Percentiles rank a stretch among this genome's conserved stretches.
Evolutionary conservation across 1,140 invertebrate species (phyloP).

Genomic region (Hyphantria cunea): DNA sequence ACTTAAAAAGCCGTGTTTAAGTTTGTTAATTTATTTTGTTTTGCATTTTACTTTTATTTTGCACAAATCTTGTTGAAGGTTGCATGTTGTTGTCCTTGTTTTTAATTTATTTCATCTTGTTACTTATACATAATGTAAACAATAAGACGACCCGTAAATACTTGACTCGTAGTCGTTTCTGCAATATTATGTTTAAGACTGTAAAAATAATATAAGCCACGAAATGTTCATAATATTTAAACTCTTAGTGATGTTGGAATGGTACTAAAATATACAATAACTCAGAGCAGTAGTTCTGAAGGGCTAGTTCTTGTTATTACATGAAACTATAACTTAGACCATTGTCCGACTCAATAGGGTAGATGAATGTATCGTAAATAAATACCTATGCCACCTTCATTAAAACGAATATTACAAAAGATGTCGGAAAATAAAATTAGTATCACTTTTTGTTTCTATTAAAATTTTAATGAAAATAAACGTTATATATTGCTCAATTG

Average conservation of each 20-base stretch:
- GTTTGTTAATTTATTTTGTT: constrained; percentile 30
- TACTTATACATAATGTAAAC: constrained; percentile 5
- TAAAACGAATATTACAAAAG: too few species aligned
- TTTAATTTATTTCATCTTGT: constrained; percentile 18
- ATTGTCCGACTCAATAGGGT: too few species aligned
- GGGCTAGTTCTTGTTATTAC: background rate
- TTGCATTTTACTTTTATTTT: constrained; percentile 37
- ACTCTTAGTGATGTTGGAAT: constrained; percentile 18
- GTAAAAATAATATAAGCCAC: constrained; percentile 21
- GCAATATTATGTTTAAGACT: constrained; percentile 22
- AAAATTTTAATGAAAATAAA: too few species aligned
- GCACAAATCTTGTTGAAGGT: constrained; percentile 30
- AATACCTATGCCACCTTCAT: too few species aligned
- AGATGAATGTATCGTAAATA: too few species aligned
- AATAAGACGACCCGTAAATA: too few species aligned
- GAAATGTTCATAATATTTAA: constrained; percentile 12
- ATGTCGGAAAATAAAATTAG: too few species aligned
- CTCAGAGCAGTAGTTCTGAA: constrained; percentile 13
- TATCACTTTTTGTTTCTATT: too few species aligned
- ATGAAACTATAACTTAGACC: too few species aligned
- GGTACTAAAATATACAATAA: constrained; percentile 7
- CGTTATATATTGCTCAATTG: too few species aligned
- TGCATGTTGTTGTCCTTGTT: constrained; percentile 26
- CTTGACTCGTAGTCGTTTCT: constrained; percentile 7
- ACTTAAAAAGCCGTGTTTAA: constrained; percentile 40